phyloP scores from a whole-genome alignment of 2,888 invertebrate genomes.

The Chloromyia formosa region DNA sequence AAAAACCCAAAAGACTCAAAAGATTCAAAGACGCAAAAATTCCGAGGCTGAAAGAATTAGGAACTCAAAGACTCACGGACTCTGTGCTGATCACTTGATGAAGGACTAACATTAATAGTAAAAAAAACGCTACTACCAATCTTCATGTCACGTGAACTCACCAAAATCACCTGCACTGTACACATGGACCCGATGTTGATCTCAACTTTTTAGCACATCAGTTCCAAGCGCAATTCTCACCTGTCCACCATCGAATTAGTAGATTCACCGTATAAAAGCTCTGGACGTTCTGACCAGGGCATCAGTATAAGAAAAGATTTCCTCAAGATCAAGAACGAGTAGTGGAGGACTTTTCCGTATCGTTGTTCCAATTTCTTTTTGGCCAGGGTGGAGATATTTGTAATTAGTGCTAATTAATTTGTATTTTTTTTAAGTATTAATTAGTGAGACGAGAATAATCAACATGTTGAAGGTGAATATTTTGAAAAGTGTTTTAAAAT shows the following conservation, averaged over 20 bases:
- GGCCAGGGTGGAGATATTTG: not conserved
- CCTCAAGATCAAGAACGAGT: conserved; percentile 3
- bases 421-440: not conserved
- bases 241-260: not conserved
- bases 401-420: conserved; percentile 5
- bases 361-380: not conserved
- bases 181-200: not conserved
- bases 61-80: too few relatives aligned
- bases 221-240: not conserved
- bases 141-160: too few relatives aligned
- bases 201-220: not conserved
- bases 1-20: too few relatives aligned
- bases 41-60: too few relatives aligned
- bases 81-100: too few relatives aligned
- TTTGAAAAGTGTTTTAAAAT: not conserved
- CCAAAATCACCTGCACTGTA: too few relatives aligned
- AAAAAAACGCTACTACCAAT: too few relatives aligned
- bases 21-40: too few relatives aligned
- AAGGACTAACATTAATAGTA: too few relatives aligned
- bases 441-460: not conserved
- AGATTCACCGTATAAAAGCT: conserved; percentile 14
- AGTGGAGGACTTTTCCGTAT: not conserved
- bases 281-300: not conserved
- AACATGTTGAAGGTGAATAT: conserved; percentile 30
- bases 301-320: conserved; percentile 8